Conservation (phyloP, 2,113 vertebrate genomes). For the Glaucomys volans region DNA sequence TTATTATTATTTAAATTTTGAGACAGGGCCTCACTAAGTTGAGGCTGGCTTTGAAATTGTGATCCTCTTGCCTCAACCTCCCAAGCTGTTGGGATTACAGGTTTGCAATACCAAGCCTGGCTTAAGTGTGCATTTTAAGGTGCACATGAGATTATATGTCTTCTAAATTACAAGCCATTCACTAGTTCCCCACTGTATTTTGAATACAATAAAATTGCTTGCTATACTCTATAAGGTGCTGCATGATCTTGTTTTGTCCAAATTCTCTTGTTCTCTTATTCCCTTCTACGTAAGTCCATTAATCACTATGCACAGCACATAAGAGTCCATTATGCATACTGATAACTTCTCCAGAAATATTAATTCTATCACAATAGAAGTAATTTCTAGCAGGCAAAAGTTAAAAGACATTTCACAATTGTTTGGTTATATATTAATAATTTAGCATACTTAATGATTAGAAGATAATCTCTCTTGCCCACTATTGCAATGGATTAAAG, state of each 20-base stretch:
- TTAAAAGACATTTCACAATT: background rate
- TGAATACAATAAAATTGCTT: background rate
- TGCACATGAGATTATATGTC: background rate
- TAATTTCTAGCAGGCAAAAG: background rate
- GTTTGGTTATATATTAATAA: background rate
- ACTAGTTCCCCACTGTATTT: background rate
- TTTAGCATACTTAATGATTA: background rate
- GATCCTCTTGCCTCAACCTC: no score
- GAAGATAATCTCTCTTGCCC: background rate
- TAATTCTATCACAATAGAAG: background rate
- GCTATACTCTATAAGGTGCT: background rate
- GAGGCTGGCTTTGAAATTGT: no score
- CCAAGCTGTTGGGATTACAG: no score
- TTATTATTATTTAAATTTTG: no score
- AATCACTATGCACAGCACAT: background rate
- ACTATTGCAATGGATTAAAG: background rate
- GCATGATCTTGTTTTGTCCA: background rate
- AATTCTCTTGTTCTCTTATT: background rate
- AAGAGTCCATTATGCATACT: background rate
- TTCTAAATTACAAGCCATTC: background rate
- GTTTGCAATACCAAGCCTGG: no score
- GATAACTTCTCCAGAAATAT: background rate
- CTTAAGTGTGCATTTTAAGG: background rate
- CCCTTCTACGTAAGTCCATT: rapidly evolving
- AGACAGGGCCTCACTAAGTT: no score